phyloP scores from a whole-genome alignment of 2,113 vertebrate genomes.

The Motacilla tschutschensis region DNA sequence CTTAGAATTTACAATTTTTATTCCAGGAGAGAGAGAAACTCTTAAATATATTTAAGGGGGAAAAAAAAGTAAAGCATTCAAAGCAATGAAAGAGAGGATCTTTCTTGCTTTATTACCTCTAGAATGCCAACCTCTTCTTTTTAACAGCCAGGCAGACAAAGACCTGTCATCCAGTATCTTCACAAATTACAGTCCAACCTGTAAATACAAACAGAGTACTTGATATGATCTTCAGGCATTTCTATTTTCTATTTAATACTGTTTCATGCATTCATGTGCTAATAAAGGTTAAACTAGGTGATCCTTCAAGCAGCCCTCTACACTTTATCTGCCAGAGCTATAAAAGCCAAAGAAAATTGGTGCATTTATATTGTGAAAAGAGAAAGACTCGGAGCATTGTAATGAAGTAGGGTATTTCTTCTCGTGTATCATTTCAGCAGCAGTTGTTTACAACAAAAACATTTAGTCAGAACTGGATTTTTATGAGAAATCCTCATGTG shows the following conservation, averaged over 20 bases:
- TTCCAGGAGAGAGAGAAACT: neutral
- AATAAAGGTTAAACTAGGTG: slow-evolving; percentile 48
- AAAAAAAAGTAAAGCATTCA: neutral
- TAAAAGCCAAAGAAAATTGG: slow-evolving; percentile 37
- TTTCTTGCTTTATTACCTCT: neutral
- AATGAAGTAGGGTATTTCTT: slow-evolving; percentile 6
- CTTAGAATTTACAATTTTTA: slow-evolving; percentile 12
- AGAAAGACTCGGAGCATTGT: neutral
- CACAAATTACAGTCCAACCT: neutral
- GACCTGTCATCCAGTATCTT: neutral
- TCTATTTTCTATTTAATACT: slow-evolving; percentile 37
- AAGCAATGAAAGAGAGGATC: neutral
- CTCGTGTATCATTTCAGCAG: slow-evolving; percentile 7
- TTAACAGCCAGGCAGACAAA: neutral
- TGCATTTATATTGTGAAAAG: slow-evolving; percentile 29
- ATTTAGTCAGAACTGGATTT: slow-evolving; percentile 56
- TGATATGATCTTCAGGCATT: neutral
- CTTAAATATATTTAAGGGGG: neutral
- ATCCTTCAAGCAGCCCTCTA: slow-evolving; percentile 15
- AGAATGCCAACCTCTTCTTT: neutral
- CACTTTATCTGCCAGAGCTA: slow-evolving; percentile 24
- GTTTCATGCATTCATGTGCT: slow-evolving; percentile 38
- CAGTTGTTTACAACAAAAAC: slow-evolving; percentile 56
- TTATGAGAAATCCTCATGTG: slow-evolving; percentile 54
- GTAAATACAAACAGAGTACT: slow-evolving; percentile 38